Conservation (phyloP, 2,888 invertebrate species). For the Girardia tigrina region DNA sequence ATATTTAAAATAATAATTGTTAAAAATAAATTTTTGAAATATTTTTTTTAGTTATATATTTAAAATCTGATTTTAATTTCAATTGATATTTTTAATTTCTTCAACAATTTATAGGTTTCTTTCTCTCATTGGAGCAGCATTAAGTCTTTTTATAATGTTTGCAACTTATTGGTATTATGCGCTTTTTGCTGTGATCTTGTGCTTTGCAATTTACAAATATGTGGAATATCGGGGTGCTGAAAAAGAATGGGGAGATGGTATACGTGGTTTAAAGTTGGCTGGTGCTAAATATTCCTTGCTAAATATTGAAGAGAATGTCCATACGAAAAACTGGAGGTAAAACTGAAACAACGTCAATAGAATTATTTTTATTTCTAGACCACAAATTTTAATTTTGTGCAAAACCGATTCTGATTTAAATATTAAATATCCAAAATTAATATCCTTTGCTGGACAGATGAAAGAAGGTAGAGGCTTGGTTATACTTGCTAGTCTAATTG, state of each 20-base stretch:
- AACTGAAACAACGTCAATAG: neutral
- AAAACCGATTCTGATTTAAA: constrained; percentile 36
- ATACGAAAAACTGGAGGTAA: constrained; percentile 66
- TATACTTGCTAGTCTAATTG: constrained; percentile 38
- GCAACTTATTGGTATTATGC: constrained; percentile 51
- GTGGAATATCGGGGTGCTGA: constrained; percentile 61
- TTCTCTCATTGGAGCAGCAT: constrained; percentile 46
- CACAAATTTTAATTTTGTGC: constrained; percentile 39
- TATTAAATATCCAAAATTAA: constrained; percentile 38
- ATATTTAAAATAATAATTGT: too few relatives aligned
- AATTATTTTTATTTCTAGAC: constrained; percentile 36
- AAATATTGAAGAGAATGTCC: constrained; percentile 94
- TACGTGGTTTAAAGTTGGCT: constrained; percentile 84
- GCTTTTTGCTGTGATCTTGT: constrained; percentile 46
- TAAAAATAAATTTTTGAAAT: too few relatives aligned
- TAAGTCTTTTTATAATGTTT: constrained; percentile 50
- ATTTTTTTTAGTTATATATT: too few relatives aligned
- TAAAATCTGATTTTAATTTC: too few relatives aligned
- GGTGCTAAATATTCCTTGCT: constrained; percentile 83
- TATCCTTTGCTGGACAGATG: constrained; percentile 40
- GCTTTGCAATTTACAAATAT: constrained; percentile 49
- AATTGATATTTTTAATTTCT: too few relatives aligned
- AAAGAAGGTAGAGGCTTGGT: constrained; percentile 40
- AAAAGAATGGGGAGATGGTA: constrained; percentile 99
- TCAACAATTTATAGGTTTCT: constrained; percentile 46